Conservation (phyloP, 2,113 vertebrate species). For the Grus americana region DNA sequence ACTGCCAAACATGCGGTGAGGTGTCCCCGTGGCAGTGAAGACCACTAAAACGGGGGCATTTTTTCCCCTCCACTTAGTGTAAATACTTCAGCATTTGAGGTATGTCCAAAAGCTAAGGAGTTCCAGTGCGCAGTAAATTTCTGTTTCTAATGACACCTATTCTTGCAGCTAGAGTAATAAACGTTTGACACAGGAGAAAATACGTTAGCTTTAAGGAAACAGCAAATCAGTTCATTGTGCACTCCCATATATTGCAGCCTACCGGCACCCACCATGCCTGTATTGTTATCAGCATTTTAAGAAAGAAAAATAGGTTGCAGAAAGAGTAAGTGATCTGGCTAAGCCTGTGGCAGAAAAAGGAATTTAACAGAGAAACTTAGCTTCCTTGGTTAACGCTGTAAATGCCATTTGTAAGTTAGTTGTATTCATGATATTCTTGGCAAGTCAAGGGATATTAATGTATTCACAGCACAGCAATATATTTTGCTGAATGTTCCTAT, state of each 20-base stretch:
- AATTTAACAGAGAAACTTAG: not conserved
- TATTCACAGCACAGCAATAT: not conserved
- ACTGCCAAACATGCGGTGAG: not conserved
- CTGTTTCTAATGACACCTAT: not conserved
- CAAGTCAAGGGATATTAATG: not conserved
- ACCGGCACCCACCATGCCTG: not conserved
- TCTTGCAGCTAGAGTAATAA: not conserved
- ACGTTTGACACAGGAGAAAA: not conserved
- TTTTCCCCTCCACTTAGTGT: not conserved
- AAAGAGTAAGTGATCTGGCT: not conserved
- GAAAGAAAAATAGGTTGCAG: not conserved
- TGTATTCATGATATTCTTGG: not conserved
- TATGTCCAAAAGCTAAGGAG: not conserved
- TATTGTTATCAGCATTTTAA: not conserved
- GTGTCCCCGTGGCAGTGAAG: not conserved
- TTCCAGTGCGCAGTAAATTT: not conserved
- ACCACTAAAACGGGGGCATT: rapidly evolving
- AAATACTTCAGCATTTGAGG: not conserved
- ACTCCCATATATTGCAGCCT: not conserved
- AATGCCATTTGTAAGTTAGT: not conserved
- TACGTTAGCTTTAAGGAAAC: not conserved
- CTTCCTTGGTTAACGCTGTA: not conserved
- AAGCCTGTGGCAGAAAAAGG: not conserved
- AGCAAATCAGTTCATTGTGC: not conserved
- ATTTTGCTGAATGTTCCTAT: not conserved